Conservation (phyloP, 2,113 vertebrate species). For the Rhizomys pruinosus region DNA sequence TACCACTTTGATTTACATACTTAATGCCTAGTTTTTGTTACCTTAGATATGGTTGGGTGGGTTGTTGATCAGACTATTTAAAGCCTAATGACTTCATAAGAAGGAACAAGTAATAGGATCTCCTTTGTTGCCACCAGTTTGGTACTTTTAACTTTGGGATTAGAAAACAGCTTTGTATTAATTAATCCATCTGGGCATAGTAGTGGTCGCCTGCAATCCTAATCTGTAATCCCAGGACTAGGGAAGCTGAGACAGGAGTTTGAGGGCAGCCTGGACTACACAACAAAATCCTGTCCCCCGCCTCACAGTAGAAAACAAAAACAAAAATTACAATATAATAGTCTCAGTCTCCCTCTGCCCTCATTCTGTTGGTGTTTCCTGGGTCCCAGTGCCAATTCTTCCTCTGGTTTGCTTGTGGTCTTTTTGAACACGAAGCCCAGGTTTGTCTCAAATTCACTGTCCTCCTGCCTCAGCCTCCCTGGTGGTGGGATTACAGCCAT, state of each 20-base stretch:
- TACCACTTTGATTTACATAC: conserved; percentile 22
- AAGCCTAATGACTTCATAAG: conserved; percentile 33
- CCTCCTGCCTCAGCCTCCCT: not conserved
- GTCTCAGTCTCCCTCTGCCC: not conserved
- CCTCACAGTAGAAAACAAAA: not conserved
- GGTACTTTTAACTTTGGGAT: not conserved
- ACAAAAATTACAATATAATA: not conserved
- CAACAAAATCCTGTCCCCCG: not conserved
- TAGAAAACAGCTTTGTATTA: not conserved
- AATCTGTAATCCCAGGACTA: not conserved
- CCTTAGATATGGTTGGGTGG: conserved; percentile 14
- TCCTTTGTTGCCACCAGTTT: conserved; percentile 19
- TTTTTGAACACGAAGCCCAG: not conserved
- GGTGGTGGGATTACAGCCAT: not conserved
- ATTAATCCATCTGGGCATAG: not conserved
- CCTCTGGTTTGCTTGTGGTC: not conserved
- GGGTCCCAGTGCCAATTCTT: not conserved
- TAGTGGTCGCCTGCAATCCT: not conserved
- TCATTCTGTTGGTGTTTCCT: not conserved
- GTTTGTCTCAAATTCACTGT: not conserved
- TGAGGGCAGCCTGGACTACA: not conserved
- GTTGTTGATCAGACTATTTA: conserved; percentile 36
- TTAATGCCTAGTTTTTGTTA: conserved; percentile 6
- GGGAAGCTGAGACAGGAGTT: not conserved
- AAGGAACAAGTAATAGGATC: conserved; percentile 14